Percentiles rank a stretch among this genome's conserved stretches.
These are phyloP conservation scores for Simalia tracyae DNA, from an alignment of 2,797 vertebrate genomes.

Conservation along the genomic window DNA sequence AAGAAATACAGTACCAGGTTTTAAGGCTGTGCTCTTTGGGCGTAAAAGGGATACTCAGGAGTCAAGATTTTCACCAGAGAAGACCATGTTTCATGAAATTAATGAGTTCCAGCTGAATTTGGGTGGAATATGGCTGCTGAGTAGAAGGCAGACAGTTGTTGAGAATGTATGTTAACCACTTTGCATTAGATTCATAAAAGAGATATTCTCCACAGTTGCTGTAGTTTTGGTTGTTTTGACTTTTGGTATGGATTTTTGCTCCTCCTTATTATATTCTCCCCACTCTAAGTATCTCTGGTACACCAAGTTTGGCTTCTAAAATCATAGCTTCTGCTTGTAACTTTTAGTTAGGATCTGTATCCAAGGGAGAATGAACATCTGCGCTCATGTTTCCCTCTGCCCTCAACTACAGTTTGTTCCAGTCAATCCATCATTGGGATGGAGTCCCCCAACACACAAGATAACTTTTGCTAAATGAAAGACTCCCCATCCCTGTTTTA, in stretches of 20 bases:
- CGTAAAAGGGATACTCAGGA: neutral
- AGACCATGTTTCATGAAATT: neutral
- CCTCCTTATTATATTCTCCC: neutral
- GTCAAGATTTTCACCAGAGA: neutral
- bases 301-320: neutral
- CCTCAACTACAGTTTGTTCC: neutral
- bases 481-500: neutral
- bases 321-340: neutral
- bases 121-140: neutral
- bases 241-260: neutral
- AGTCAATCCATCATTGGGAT: neutral
- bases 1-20: neutral
- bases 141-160: neutral
- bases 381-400: neutral
- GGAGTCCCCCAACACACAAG: neutral
- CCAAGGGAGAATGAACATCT: neutral
- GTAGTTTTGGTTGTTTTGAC: neutral
- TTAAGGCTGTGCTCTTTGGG: neutral
- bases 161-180: neutral
- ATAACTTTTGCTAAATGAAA: neutral
- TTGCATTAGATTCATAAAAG: neutral
- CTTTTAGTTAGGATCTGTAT: neutral
- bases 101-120: neutral
- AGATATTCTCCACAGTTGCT: neutral
- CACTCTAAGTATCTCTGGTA: neutral